Conservation (phyloP, 2,888 invertebrate species). For the Cacoxenus indagator region DNA sequence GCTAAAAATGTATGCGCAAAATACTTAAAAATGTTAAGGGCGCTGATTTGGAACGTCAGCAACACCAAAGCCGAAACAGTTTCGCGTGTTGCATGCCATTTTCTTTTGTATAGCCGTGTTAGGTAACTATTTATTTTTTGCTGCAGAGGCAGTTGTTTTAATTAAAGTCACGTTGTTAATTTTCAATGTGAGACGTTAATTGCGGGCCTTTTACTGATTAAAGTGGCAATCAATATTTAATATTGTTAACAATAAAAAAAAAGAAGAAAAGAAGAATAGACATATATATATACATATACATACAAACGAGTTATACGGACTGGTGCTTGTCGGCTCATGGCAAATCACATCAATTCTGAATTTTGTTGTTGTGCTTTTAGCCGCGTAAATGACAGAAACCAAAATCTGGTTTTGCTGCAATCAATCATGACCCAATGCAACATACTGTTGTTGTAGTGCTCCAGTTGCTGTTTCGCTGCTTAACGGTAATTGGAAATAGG, state of each 20-base stretch:
- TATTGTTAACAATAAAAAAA: not conserved
- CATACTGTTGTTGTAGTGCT: not conserved
- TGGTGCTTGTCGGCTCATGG: not conserved
- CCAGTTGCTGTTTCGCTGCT: not conserved
- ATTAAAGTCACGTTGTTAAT: constrained; percentile 5
- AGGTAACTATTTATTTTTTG: not conserved
- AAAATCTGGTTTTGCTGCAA: constrained; percentile 62
- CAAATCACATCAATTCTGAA: not conserved
- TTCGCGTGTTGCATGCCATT: constrained; percentile 12
- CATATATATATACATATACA: not conserved
- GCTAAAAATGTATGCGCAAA: constrained; percentile 6
- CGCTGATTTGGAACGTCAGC: not conserved
- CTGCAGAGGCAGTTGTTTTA: not conserved
- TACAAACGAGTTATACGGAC: not conserved
- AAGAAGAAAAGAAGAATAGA: not conserved
- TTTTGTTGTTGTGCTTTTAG: not conserved
- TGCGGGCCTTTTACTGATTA: not conserved
- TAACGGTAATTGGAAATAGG: constrained; percentile 4
- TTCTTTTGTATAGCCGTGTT: not conserved
- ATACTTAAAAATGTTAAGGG: not conserved
- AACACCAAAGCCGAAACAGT: not conserved
- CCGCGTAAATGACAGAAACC: constrained; percentile 57
- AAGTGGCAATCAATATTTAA: not conserved
- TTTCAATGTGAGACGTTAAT: not conserved
- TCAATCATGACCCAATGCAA: constrained; percentile 47